Evolutionary conservation across 2,888 invertebrate species (phyloP).

Genomic region (Plutella xylostella): DNA sequence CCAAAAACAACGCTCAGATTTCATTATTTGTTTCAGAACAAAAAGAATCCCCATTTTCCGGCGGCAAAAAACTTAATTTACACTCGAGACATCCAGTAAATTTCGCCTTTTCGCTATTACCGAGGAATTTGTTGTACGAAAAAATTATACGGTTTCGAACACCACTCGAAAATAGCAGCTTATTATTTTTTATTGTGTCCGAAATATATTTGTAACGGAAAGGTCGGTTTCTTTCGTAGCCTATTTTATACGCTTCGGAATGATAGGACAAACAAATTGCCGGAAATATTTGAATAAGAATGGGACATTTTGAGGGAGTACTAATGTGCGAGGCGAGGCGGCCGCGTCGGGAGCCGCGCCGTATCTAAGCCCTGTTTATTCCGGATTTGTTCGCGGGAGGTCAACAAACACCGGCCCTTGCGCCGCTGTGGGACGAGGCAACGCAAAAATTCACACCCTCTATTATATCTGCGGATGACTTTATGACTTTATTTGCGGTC

Average conservation of each 20-base stretch:
- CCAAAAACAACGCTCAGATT: too few relatives aligned
- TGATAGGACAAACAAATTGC: slow-evolving; percentile 63
- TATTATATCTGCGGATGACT: slow-evolving; percentile 54
- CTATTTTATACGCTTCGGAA: slow-evolving; percentile 42
- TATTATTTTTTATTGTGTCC: slow-evolving; percentile 11
- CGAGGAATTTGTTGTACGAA: neutral
- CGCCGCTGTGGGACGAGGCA: too few relatives aligned
- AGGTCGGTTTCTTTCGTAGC: slow-evolving; percentile 32
- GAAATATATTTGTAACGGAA: slow-evolving; percentile 20
- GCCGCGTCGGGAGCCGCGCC: slow-evolving; percentile 42
- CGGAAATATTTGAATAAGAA: slow-evolving; percentile 68
- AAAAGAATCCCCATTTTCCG: too few relatives aligned
- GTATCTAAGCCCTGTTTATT: slow-evolving; percentile 66
- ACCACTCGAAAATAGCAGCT: slow-evolving; percentile 7
- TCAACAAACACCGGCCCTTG: slow-evolving; percentile 53
- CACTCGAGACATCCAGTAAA: neutral
- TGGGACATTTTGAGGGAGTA: slow-evolving; percentile 53
- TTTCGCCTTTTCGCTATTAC: neutral
- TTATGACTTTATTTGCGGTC: slow-evolving; percentile 54
- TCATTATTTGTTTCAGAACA: too few relatives aligned
- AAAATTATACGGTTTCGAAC: neutral
- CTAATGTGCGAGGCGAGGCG: slow-evolving; percentile 64
- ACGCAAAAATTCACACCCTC: slow-evolving; percentile 49
- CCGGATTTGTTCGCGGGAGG: slow-evolving; percentile 60
- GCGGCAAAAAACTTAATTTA: neutral